Conservation (phyloP, 1,140 invertebrate species). For the Plodia interpunctella region DNA sequence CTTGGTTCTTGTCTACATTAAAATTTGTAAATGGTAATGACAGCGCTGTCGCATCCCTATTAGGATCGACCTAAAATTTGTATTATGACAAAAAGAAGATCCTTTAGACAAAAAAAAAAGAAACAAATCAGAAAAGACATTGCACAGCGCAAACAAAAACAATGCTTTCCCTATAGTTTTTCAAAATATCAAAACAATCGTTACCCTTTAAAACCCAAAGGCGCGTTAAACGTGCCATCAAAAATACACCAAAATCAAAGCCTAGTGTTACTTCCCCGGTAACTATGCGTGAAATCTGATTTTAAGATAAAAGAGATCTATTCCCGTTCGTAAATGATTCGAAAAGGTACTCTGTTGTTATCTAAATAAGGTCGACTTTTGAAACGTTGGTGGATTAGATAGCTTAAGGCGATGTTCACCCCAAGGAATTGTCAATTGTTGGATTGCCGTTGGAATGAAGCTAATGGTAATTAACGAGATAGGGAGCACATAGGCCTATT, state of each 20-base stretch:
- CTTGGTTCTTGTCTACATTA: too few relatives aligned
- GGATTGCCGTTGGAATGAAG: constrained; percentile 14
- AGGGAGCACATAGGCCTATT: not conserved
- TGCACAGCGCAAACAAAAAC: not conserved
- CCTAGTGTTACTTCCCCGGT: constrained; percentile 9
- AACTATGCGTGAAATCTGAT: constrained; percentile 19
- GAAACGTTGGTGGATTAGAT: not conserved
- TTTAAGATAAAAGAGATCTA: constrained; percentile 14
- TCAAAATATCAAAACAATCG: constrained; percentile 6
- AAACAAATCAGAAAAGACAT: too few relatives aligned
- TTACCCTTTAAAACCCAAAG: not conserved
- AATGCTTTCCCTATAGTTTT: not conserved
- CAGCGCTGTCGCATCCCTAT: too few relatives aligned
- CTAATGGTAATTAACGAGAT: not conserved
- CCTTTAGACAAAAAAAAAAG: too few relatives aligned
- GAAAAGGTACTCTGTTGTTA: not conserved
- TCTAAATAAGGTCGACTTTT: not conserved
- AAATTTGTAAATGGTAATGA: too few relatives aligned
- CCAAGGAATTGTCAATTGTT: constrained; percentile 21
- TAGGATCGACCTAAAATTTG: too few relatives aligned
- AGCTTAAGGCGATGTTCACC: constrained; percentile 18
- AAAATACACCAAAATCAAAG: constrained; percentile 22
- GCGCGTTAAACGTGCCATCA: constrained; percentile 17
- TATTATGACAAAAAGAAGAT: too few relatives aligned
- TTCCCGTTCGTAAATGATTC: not conserved